Base-by-base conservation (phyloP, 2,888 invertebrate genomes). In the Aethes cnicana region DNA sequence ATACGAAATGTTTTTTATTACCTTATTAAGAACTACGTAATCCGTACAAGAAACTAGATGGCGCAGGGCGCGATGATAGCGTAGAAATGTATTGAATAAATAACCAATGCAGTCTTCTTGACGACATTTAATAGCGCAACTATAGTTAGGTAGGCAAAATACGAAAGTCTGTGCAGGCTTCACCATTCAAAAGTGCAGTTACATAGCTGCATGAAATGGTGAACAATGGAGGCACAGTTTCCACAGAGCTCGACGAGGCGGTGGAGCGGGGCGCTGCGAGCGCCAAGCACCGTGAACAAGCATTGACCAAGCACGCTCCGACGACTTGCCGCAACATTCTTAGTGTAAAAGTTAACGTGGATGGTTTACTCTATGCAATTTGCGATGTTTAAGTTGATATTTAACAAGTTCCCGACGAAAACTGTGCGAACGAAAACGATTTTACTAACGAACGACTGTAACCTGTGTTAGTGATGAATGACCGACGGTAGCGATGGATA, bases 301-400 rank as follows among this genome's bases (percentile, higher is more conserved):
- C 85, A 84, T 84, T 84, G 84, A 80, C 84, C 84, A 84, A 84
- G 79, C 84, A 78, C 76, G 81, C 81, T 71, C 74, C 81, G 77
- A 78, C 84, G 64, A 80, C 84, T 84, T 75, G 72, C 85, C 87
- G 88, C 87, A 88, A 87, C 89, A 89, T 89, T 89, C 89, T 84
- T 88, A 86, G 82, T 76, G 89, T 88, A 89, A 89, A 88, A 89
- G 88, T 88, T 86, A 88, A 64, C 80, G 86, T 78, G 87, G 73
- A 84, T 82, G 89, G 89, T 88, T 85, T 87, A 87, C 88, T 89
- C 87, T 87, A 84, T 80, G 86, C 72, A 87, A 88, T 88, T 78
- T 88, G 88, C 85, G 84, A 84, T 77, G 85, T 76, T 76, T 68
- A 68, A 84, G 81, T 85, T 81, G 78, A 77, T 74, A 71, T 54